Evolutionary conservation across 2,888 invertebrate genomes (phyloP).

Genomic region (Fabriciana adippe): DNA sequence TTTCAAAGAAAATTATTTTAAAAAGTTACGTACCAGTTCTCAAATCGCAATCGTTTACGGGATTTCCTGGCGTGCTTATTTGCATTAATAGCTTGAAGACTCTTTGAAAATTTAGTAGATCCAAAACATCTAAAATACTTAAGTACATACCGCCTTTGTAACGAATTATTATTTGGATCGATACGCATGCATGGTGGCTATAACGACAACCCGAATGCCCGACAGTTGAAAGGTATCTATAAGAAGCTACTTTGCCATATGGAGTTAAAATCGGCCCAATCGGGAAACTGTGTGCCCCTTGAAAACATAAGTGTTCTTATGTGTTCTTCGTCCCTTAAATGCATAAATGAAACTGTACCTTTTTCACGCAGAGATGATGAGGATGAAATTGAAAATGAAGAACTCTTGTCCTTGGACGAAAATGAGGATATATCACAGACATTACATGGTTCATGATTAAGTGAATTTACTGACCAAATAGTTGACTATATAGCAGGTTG

Average conservation of each 20-base stretch:
- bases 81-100: no score
- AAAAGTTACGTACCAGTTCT: no score
- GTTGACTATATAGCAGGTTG: slow-evolving; percentile 9
- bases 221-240: not conserved
- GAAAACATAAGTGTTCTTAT: not conserved
- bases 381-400: not conserved
- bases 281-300: not conserved
- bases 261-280: not conserved
- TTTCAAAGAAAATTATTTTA: no score
- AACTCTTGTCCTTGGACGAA: not conserved
- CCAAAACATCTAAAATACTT: no score
- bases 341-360: not conserved
- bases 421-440: not conserved
- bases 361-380: no score
- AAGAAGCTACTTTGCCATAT: not conserved
- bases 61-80: no score
- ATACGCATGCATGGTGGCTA: not conserved
- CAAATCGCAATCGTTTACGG: no score
- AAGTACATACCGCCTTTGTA: no score
- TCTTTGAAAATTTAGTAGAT: no score
- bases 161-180: not conserved
- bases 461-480: not conserved
- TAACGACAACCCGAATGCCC: not conserved
- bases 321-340: not conserved
- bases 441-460: not conserved